Evolutionary conservation across 2,797 vertebrate genomes (phyloP).

Genomic region (Rousettus madagascariensis): DNA sequence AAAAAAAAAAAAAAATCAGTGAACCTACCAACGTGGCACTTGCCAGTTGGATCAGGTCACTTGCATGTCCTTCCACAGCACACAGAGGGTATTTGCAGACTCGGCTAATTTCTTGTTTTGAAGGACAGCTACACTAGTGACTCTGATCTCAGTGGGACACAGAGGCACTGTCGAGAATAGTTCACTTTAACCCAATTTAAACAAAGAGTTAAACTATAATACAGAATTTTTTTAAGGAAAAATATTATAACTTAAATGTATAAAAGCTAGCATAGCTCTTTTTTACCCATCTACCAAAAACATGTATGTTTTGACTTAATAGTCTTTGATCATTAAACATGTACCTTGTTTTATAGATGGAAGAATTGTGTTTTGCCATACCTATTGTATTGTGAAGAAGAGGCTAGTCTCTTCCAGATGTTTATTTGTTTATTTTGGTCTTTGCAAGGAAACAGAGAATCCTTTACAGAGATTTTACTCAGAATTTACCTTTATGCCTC

Average conservation of each 20-base stretch:
- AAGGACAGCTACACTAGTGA: slow-evolving; percentile 19
- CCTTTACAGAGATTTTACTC: not conserved
- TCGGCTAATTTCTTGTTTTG: not conserved
- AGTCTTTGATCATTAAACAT: not conserved
- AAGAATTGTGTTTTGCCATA: not conserved
- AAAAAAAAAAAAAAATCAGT: not conserved
- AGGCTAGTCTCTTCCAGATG: not conserved
- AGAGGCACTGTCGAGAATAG: not conserved
- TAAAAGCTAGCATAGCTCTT: not conserved
- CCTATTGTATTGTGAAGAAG: not conserved
- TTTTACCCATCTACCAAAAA: not conserved
- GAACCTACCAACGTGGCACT: not conserved
- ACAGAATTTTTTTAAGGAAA: not conserved
- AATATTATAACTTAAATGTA: not conserved
- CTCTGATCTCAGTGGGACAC: not conserved
- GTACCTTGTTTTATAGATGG: not conserved
- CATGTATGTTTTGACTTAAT: not conserved
- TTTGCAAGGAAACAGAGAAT: not conserved
- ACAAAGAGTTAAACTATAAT: not conserved
- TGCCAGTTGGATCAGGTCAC: slow-evolving; percentile 2
- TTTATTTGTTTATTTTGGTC: not conserved
- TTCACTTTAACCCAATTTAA: not conserved
- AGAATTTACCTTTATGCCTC: not conserved
- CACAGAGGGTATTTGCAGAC: not conserved
- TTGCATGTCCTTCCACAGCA: not conserved